Percentiles rank a stretch among this genome's conserved stretches.
Evolutionary conservation across 2,888 invertebrate genomes (phyloP).

Genomic region (Andrena camellia): DNA sequence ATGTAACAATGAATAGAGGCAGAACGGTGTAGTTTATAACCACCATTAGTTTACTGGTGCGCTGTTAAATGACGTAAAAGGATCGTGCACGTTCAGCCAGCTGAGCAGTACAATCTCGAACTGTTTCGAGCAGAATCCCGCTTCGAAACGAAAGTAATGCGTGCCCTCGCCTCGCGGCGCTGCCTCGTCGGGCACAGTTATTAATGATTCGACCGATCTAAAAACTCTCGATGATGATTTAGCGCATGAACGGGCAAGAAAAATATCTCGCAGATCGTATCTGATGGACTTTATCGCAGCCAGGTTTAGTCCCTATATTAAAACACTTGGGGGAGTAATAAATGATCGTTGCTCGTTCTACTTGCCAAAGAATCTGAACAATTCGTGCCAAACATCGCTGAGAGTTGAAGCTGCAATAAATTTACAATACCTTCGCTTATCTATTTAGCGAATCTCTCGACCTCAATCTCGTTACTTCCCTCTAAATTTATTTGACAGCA

Average conservation of each 20-base stretch:
- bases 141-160: conserved; percentile 51
- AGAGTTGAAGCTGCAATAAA: too few relatives aligned
- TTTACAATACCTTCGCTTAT: too few relatives aligned
- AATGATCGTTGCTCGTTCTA: conserved; percentile 21
- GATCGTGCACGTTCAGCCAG: neutral
- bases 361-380: neutral
- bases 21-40: neutral
- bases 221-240: conserved; percentile 52
- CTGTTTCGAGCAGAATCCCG: conserved; percentile 46
- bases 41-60: neutral
- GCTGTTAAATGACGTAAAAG: neutral
- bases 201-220: conserved; percentile 63
- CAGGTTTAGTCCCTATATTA: conserved; percentile 21
- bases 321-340: conserved; percentile 40
- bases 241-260: conserved; percentile 44
- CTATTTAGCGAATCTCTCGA: too few relatives aligned
- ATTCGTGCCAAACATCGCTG: neutral
- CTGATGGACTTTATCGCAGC: conserved; percentile 50
- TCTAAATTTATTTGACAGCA: too few relatives aligned
- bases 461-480: too few relatives aligned
- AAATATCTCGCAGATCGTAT: conserved; percentile 41
- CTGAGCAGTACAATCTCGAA: conserved; percentile 4
- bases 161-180: conserved; percentile 25
- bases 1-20: too few relatives aligned
- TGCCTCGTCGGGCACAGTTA: conserved; percentile 51